Evolutionary conservation across 2,888 invertebrate species (phyloP).

Genomic region (Melitaea athalia): DNA sequence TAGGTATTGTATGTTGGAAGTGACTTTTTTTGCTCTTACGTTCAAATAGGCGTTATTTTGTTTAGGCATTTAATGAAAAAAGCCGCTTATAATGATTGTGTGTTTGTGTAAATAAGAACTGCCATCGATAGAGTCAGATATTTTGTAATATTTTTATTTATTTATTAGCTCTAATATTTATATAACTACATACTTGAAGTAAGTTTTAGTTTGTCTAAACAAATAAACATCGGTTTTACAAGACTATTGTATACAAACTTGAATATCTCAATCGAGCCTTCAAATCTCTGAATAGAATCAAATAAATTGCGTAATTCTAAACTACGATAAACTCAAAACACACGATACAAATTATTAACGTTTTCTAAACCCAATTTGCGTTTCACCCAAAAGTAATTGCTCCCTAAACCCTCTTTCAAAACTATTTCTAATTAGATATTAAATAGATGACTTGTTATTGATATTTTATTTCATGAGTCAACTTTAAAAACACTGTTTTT

Average conservation of each 20-base stretch:
- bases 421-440: background rate
- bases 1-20: slow-evolving; percentile 2
- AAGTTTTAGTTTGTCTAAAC: too few species aligned
- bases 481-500: too few species aligned
- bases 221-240: background rate
- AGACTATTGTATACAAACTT: background rate
- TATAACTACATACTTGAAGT: too few species aligned
- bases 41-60: background rate
- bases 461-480: too few species aligned
- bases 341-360: background rate
- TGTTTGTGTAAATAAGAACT: too few species aligned
- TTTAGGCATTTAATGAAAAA: too few species aligned
- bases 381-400: background rate
- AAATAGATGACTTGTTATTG: background rate
- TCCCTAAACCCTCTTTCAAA: background rate
- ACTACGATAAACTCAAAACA: background rate
- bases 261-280: background rate
- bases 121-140: too few species aligned
- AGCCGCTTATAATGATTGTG: too few species aligned
- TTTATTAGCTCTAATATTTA: too few species aligned
- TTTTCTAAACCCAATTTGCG: slow-evolving; percentile 1
- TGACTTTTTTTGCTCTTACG: background rate
- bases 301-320: background rate
- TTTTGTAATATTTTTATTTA: too few species aligned
- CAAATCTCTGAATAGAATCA: background rate